Percentiles rank a stretch among this genome's conserved stretches.
phyloP scores from a whole-genome alignment of 2,797 vertebrate genomes.

The Neomorphus geoffroyi region DNA sequence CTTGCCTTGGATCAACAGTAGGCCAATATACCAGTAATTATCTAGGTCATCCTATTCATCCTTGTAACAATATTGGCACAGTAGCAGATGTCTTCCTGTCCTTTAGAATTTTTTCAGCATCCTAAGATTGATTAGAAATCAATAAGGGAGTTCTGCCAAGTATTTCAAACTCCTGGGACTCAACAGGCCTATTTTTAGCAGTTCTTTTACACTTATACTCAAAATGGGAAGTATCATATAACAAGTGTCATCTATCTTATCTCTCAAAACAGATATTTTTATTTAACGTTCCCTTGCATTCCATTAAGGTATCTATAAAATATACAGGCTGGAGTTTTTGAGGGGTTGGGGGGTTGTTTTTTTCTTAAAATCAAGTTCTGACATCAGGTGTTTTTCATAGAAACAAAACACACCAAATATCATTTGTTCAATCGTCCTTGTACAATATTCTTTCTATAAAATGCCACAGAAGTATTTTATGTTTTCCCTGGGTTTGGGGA shows the following conservation, averaged over 20 bases:
- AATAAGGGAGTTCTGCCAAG: not conserved
- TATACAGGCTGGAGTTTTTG: not conserved
- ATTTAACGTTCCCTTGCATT: not conserved
- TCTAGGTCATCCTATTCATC: not conserved
- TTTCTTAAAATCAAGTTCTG: not conserved
- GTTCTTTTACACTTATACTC: not conserved
- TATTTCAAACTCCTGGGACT: not conserved
- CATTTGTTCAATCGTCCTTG: not conserved
- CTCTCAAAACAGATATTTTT: not conserved
- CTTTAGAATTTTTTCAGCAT: not conserved
- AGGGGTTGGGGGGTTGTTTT: not conserved
- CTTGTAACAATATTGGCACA: not conserved
- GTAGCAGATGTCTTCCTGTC: not conserved
- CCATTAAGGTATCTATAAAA: not conserved
- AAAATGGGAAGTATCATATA: not conserved
- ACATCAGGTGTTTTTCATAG: not conserved
- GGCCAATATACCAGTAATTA: not conserved
- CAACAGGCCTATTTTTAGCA: conserved; percentile 2
- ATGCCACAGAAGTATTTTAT: not conserved
- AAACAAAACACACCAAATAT: not conserved
- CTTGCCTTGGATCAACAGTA: not conserved
- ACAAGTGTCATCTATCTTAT: not conserved
- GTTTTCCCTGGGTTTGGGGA: not conserved
- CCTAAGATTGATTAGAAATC: conserved; percentile 12
- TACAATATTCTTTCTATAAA: not conserved